Percentiles rank a stretch among this genome's conserved stretches.
Conservation (phyloP, 2,113 vertebrate genomes). For the Ptyas mucosa region DNA sequence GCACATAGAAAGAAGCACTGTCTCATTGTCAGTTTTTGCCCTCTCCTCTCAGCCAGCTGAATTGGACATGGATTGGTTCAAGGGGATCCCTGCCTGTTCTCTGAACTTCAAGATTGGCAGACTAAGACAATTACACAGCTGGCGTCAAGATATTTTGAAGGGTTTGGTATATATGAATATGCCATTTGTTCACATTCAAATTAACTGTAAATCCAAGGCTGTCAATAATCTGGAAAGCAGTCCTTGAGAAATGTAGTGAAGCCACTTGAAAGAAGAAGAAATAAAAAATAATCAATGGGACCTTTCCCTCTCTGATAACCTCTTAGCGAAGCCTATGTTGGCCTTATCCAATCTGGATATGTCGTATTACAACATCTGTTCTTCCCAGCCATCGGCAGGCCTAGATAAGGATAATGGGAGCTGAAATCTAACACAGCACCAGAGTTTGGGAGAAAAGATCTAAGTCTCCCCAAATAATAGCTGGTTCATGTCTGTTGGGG, state of each 20-base stretch:
- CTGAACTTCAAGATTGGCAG: not conserved
- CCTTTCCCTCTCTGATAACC: not conserved
- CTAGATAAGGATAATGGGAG: not conserved
- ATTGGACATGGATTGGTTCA: not conserved
- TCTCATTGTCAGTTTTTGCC: not conserved
- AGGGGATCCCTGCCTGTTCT: not conserved
- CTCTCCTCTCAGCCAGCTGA: not conserved
- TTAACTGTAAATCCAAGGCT: not conserved
- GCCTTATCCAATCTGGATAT: not conserved
- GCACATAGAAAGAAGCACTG: not conserved
- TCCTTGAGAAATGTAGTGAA: not conserved
- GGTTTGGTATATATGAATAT: not conserved
- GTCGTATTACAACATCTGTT: not conserved
- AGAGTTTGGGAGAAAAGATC: not conserved
- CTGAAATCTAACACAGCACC: not conserved
- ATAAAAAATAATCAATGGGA: not conserved
- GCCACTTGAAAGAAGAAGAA: not conserved
- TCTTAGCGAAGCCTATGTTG: not conserved
- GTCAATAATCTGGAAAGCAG: not conserved
- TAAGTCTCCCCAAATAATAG: not conserved
- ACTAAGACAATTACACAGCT: not conserved
- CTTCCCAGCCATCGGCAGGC: not conserved
- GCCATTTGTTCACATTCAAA: not conserved
- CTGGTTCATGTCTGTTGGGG: slow-evolving; percentile 64
- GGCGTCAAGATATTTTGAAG: not conserved